Evolutionary conservation across 2,797 vertebrate genomes (phyloP).

Genomic region (Takifugu ocellatus): DNA sequence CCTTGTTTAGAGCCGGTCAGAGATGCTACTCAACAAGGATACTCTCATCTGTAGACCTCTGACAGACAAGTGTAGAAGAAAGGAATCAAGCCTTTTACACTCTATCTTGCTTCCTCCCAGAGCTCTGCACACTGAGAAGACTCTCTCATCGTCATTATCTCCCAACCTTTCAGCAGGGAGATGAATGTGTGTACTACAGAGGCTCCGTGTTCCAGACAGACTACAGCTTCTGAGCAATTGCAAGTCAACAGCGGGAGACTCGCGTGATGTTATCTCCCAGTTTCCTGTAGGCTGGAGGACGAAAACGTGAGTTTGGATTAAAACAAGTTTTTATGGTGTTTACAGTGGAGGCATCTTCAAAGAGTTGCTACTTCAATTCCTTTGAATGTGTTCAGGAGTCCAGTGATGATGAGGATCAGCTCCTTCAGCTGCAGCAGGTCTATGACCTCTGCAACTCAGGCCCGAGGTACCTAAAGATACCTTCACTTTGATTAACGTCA

Average conservation of each 20-base stretch:
- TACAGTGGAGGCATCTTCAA: too few relatives aligned
- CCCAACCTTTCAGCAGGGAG: conserved; percentile 13
- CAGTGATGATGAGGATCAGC: too few relatives aligned
- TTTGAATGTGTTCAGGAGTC: too few relatives aligned
- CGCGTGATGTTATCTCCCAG: conserved; percentile 3
- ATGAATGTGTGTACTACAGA: conserved; percentile 31
- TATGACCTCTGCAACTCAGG: too few relatives aligned
- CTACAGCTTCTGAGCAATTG: conserved; percentile 15
- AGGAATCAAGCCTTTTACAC: conserved; percentile 11
- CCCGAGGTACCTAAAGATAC: too few relatives aligned
- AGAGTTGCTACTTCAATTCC: too few relatives aligned
- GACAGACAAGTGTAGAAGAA: background rate
- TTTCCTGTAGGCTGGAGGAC: background rate
- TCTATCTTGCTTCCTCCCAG: conserved; percentile 10
- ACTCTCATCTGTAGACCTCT: too few relatives aligned
- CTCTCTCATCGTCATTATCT: conserved; percentile 11
- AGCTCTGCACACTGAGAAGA: background rate
- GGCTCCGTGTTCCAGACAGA: conserved; percentile 20
- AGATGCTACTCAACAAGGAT: background rate
- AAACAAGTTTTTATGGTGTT: too few relatives aligned
- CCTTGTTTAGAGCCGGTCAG: conserved; percentile 24
- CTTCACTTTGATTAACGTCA: too few relatives aligned
- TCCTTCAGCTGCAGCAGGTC: too few relatives aligned
- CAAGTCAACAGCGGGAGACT: conserved; percentile 17
- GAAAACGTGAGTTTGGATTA: background rate